A percentile compares a stretch with the other conserved stretches of the same genome.
Conservation (phyloP, 1,140 invertebrate species). For the Araneus ventricosus region DNA sequence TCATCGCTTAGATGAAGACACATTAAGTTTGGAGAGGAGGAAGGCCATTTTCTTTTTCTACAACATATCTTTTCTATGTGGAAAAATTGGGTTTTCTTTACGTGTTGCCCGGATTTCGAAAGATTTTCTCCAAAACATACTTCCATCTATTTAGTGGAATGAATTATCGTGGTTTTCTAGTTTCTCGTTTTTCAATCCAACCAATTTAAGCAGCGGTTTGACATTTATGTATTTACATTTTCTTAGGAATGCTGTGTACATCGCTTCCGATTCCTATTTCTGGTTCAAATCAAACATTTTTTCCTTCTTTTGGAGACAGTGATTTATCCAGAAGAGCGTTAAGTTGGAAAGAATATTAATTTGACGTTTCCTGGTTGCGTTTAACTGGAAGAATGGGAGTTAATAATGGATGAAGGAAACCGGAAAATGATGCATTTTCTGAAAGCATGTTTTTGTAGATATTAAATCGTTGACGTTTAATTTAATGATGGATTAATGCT, state of each 20-base stretch:
- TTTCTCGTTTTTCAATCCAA: slow-evolving; percentile 23
- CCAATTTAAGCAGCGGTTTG: background rate
- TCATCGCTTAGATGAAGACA: slow-evolving; percentile 31
- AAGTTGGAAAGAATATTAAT: background rate
- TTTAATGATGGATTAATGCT: too few species aligned
- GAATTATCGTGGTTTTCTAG: background rate
- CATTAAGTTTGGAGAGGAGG: background rate
- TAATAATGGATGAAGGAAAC: background rate
- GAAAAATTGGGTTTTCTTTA: slow-evolving; percentile 23
- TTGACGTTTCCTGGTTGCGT: background rate
- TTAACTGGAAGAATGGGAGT: background rate
- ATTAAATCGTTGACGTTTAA: too few species aligned
- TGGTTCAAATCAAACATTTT: background rate
- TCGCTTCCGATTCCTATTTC: background rate
- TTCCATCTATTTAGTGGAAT: slow-evolving; percentile 11
- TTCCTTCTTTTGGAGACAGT: background rate
- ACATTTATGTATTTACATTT: slow-evolving; percentile 18
- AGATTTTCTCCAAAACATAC: background rate
- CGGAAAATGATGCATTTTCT: too few species aligned
- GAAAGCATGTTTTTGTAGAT: too few species aligned
- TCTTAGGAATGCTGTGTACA: background rate
- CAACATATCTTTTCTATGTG: background rate
- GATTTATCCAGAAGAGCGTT: background rate
- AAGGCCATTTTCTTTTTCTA: background rate
- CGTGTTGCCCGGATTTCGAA: background rate